Evolutionary conservation across 2,797 vertebrate species (phyloP).

Genomic region (Phoeniculus purpureus): DNA sequence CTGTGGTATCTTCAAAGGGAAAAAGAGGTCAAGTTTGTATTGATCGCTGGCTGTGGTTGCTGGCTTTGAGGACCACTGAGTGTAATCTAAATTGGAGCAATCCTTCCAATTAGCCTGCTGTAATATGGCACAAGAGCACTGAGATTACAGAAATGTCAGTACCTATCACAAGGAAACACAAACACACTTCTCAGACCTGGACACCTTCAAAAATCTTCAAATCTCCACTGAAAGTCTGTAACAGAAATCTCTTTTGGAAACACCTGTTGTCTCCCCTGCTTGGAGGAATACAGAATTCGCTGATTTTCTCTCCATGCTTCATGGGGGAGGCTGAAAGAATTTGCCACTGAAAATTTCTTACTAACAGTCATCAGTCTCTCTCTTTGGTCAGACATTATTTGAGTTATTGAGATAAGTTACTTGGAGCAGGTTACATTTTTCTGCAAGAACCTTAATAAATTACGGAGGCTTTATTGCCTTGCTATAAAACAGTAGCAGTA

Average conservation of each 20-base stretch:
- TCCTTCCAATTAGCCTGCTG: background rate
- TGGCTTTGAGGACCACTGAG: background rate
- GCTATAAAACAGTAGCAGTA: background rate
- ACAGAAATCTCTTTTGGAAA: background rate
- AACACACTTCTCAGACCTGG: background rate
- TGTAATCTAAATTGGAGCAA: background rate
- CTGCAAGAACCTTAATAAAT: conserved; percentile 15
- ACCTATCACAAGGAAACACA: background rate
- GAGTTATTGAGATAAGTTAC: background rate
- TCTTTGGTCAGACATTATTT: background rate
- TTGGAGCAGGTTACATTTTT: background rate
- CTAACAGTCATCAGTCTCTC: background rate
- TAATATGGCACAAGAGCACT: background rate
- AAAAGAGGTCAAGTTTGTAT: background rate
- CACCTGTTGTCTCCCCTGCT: background rate
- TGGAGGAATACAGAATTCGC: background rate
- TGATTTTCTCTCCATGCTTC: background rate
- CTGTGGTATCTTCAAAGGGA: background rate
- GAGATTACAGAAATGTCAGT: background rate
- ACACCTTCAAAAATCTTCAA: background rate
- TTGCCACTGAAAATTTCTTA: background rate
- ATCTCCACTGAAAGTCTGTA: background rate
- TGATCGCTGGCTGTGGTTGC: background rate
- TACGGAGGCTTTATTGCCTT: background rate
- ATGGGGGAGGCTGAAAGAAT: background rate